phyloP scores from a whole-genome alignment of 1,140 invertebrate genomes.

The Aphelenchoides besseyi region DNA sequence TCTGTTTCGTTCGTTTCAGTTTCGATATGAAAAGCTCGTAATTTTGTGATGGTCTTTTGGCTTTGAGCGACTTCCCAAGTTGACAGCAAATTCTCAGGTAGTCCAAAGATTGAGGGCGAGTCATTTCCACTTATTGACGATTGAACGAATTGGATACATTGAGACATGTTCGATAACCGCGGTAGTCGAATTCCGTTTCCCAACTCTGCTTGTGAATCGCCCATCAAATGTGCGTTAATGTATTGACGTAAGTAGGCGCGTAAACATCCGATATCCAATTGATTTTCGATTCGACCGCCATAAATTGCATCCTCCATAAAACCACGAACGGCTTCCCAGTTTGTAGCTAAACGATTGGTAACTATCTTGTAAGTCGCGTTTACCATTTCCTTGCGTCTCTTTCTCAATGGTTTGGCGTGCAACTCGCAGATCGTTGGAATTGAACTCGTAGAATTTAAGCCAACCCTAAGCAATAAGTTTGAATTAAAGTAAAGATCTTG shows the following conservation, averaged over 20 bases:
- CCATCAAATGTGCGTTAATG: conserved; percentile 68
- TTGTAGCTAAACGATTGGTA: conserved; percentile 34
- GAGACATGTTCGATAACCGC: conserved; percentile 1
- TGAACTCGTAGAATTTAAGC: conserved; percentile 86
- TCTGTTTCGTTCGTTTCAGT: conserved; percentile 50
- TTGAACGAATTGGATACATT: conserved; percentile 8
- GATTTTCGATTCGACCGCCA: conserved; percentile 80
- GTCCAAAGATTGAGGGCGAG: conserved; percentile 72
- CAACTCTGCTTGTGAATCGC: conserved; percentile 66
- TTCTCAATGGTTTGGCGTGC: conserved; percentile 64
- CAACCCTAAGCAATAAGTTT: conserved; percentile 68
- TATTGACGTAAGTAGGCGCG: conserved; percentile 73
- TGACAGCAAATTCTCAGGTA: conserved; percentile 77
- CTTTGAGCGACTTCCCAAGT: conserved; percentile 74
- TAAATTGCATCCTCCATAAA: conserved; percentile 79
- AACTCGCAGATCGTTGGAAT: conserved; percentile 76
- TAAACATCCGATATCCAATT: conserved; percentile 74
- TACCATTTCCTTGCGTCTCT: neutral
- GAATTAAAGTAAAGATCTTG: neutral
- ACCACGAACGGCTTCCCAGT: conserved; percentile 78
- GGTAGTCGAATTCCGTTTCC: conserved; percentile 63
- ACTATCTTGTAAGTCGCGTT: neutral
- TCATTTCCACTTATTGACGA: conserved; percentile 51
- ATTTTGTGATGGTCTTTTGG: conserved; percentile 68
- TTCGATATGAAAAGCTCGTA: conserved; percentile 65